A percentile compares a stretch with the other conserved stretches of the same genome.
These are phyloP conservation scores for Poecilia latipinna DNA, from an alignment of 2,113 vertebrate genomes.

Conservation along the genomic window DNA sequence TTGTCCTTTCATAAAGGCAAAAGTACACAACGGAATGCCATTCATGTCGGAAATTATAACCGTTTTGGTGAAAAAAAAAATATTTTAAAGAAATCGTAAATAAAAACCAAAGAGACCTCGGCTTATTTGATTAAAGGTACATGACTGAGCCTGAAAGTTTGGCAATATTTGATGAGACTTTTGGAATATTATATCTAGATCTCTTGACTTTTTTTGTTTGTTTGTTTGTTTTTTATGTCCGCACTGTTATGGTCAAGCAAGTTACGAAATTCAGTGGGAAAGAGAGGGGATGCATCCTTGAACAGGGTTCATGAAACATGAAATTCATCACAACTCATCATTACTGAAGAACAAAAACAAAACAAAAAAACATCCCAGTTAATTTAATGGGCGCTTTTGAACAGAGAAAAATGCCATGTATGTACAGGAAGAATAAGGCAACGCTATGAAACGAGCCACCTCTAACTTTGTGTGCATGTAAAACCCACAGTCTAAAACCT, in stretches of 20 bases:
- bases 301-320: background rate
- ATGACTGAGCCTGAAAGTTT: background rate
- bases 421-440: too few relatives aligned
- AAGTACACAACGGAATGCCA: slow-evolving; percentile 33
- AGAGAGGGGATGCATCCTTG: background rate
- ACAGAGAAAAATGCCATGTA: too few relatives aligned
- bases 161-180: background rate
- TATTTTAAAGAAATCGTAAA: slow-evolving; percentile 17
- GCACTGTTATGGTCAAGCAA: background rate
- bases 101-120: slow-evolving; percentile 29
- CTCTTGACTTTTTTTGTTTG: too few relatives aligned
- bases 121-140: slow-evolving; percentile 34
- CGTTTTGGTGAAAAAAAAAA: background rate
- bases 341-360: too few relatives aligned
- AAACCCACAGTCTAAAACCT: too few relatives aligned
- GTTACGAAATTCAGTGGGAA: background rate
- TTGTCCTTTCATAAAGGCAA: slow-evolving; percentile 51
- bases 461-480: too few relatives aligned
- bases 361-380: too few relatives aligned
- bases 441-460: too few relatives aligned
- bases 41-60: slow-evolving; percentile 55
- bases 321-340: background rate
- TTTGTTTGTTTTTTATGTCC: background rate
- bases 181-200: background rate
- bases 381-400: too few relatives aligned